Conservation (phyloP, 2,113 vertebrate genomes). For the Pseudopipra pipra region DNA sequence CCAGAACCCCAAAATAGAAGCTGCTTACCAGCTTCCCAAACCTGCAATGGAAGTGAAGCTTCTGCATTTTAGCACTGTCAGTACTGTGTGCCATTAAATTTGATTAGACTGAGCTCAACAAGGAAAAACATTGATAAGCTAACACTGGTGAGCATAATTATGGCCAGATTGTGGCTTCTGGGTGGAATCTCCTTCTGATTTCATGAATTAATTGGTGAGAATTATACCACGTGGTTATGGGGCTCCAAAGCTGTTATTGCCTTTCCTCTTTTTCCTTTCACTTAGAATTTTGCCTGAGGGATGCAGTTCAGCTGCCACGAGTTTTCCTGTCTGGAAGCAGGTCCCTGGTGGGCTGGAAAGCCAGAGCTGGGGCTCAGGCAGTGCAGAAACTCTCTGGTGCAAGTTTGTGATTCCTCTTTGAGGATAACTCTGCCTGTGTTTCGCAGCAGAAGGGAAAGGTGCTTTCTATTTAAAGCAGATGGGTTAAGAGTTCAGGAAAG, state of each 20-base stretch:
- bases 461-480: background rate
- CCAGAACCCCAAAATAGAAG: background rate
- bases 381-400: background rate
- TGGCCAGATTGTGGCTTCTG: background rate
- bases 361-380: background rate
- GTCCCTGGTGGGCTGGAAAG: background rate
- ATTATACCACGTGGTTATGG: accelerated
- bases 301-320: background rate
- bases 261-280: background rate
- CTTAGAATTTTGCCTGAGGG: background rate
- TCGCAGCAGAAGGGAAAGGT: background rate
- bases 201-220: background rate
- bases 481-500: background rate
- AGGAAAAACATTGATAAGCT: background rate
- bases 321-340: background rate
- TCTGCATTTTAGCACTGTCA: background rate
- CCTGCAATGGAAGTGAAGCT: background rate
- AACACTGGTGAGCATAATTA: background rate
- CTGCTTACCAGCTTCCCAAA: background rate
- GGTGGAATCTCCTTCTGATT: background rate
- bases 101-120: background rate
- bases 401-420: background rate
- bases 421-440: background rate
- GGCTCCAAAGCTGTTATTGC: background rate
- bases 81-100: too few species aligned